A percentile compares a stretch with the other conserved stretches of the same genome.
Conservation (phyloP, 2,113 vertebrate species). For the Diglossa brunneiventris region DNA sequence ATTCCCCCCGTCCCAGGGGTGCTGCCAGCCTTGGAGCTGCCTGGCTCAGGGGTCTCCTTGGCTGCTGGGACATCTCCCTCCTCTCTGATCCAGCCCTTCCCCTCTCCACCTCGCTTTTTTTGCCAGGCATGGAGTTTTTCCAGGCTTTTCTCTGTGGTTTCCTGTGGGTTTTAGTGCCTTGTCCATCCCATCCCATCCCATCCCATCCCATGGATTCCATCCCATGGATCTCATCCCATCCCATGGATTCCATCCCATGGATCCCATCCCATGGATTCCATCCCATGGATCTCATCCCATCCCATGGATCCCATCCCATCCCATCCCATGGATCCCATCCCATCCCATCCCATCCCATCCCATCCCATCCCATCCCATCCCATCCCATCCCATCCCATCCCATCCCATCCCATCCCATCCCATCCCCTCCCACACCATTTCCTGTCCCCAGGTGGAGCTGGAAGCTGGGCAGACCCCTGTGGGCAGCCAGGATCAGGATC, state of each 20-base stretch:
- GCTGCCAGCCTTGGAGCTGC: not conserved
- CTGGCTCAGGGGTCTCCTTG: accelerated
- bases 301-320: too few species aligned
- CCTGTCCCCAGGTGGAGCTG: not conserved
- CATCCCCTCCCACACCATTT: accelerated
- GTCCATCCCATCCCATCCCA: not conserved
- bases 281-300: too few species aligned
- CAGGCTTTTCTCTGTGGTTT: not conserved
- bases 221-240: too few species aligned
- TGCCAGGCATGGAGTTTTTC: not conserved
- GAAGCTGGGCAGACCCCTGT: not conserved
- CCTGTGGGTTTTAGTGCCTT: not conserved
- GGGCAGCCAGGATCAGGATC: not conserved
- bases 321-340: not conserved
- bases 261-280: not conserved
- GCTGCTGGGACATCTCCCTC: not conserved
- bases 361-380: too few species aligned
- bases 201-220: too few species aligned
- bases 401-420: too few species aligned
- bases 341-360: too few species aligned
- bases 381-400: too few species aligned
- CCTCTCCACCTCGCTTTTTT: not conserved
- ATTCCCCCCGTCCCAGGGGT: not conserved
- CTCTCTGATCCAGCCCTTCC: not conserved
- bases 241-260: not conserved